Evolutionary conservation across 2,113 vertebrate genomes (phyloP).

Genomic region (Todiramphus chloris): DNA sequence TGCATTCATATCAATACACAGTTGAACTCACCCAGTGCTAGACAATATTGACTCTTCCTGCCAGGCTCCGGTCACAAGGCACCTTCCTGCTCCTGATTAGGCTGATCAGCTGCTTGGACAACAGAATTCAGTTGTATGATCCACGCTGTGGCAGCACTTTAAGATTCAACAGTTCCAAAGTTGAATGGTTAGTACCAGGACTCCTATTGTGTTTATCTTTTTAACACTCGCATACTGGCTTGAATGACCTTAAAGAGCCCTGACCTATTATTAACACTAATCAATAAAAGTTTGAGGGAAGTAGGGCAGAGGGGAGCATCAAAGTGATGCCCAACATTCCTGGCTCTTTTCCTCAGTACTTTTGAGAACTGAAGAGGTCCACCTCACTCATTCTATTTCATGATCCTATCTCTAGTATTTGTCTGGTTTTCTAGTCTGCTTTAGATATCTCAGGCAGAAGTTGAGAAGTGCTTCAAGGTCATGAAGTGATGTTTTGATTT

Average conservation of each 20-base stretch:
- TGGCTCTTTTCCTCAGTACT: neutral
- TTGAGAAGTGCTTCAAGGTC: neutral
- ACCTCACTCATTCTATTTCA: neutral
- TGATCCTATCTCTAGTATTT: neutral
- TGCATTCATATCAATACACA: neutral
- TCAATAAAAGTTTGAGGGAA: neutral
- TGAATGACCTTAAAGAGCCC: neutral
- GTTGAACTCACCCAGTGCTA: neutral
- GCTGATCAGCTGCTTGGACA: neutral
- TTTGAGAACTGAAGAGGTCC: neutral
- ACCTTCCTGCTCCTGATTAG: neutral
- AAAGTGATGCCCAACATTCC: neutral
- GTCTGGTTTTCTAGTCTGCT: neutral
- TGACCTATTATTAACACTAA: neutral
- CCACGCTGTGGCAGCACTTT: neutral
- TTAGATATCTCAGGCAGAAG: neutral
- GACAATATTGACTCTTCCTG: neutral
- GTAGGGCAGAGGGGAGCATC: neutral
- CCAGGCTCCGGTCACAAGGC: neutral
- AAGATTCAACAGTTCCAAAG: neutral
- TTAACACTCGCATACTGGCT: neutral
- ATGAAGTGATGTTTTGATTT: neutral
- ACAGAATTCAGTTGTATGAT: neutral
- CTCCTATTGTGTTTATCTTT: neutral
- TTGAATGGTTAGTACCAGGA: neutral